Percentiles rank a stretch among this genome's conserved stretches.
Conservation (phyloP, 2,797 vertebrate genomes). For the Fundulus diaphanus region DNA sequence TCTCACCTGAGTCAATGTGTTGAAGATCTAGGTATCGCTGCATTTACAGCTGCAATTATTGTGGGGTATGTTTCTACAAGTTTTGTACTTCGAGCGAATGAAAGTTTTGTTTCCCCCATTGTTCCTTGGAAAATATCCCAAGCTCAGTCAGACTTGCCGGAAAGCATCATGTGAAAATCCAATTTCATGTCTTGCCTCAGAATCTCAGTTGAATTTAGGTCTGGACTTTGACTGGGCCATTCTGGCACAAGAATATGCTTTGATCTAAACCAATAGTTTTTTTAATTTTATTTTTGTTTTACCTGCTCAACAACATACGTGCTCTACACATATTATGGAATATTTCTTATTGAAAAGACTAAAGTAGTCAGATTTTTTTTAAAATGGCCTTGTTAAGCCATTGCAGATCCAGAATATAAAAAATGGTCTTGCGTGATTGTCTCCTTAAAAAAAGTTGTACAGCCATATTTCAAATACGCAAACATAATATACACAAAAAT, state of each 20-base stretch:
- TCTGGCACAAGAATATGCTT: background rate
- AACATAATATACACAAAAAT: too few species aligned
- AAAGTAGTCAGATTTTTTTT: too few species aligned
- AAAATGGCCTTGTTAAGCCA: too few species aligned
- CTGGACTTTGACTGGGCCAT: background rate
- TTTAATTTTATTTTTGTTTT: too few species aligned
- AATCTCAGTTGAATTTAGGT: background rate
- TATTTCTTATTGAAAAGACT: background rate
- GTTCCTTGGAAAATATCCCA: background rate
- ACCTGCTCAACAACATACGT: background rate
- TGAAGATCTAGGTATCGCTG: background rate
- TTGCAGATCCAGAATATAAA: background rate
- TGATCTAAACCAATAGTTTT: background rate
- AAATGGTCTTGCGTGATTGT: background rate
- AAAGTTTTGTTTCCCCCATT: background rate
- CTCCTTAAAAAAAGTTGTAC: background rate
- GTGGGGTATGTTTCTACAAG: background rate
- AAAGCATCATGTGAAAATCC: background rate
- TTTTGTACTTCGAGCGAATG: background rate
- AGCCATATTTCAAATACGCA: too few species aligned
- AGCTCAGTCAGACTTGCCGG: too few species aligned
- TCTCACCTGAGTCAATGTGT: background rate
- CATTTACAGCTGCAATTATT: background rate
- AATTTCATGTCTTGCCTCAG: too few species aligned
- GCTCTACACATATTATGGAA: too few species aligned